A percentile compares a stretch with the other conserved stretches of the same genome.
These are phyloP conservation scores for Phylloscopus trochiloides DNA, from an alignment of 2,113 vertebrate genomes.

Conservation along the genomic window DNA sequence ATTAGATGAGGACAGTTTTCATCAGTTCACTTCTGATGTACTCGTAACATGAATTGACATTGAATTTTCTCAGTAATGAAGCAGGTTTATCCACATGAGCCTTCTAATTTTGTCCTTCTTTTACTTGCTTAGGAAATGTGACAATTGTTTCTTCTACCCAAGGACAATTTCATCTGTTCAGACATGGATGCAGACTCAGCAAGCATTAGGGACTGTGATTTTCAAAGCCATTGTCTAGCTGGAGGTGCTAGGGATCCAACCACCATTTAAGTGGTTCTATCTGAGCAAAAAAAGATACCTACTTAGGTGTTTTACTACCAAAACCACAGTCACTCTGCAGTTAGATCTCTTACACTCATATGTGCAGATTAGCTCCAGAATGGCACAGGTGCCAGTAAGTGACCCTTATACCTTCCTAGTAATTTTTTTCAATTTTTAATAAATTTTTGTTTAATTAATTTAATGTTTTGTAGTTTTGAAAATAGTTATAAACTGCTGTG, in stretches of 20 bases:
- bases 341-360: not conserved
- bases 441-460: not conserved
- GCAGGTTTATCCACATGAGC: not conserved
- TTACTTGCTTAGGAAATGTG: not conserved
- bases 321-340: not conserved
- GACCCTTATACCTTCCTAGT: not conserved
- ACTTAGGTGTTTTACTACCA: not conserved
- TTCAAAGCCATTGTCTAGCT: not conserved
- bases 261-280: not conserved
- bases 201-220: not conserved
- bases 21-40: not conserved
- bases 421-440: not conserved
- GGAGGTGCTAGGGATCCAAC: not conserved
- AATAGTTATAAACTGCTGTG: not conserved
- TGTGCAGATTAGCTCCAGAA: not conserved
- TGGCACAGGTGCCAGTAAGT: not conserved
- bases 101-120: slow-evolving; percentile 16
- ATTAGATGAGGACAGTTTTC: not conserved
- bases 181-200: not conserved
- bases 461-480: not conserved
- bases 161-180: not conserved
- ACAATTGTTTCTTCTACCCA: not conserved
- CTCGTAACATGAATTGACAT: not conserved
- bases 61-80: slow-evolving; percentile 9
- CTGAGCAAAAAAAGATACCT: not conserved